These are phyloP conservation scores for Panulirus ornatus DNA, from an alignment of 1,140 invertebrate species.

Conservation along the genomic window DNA sequence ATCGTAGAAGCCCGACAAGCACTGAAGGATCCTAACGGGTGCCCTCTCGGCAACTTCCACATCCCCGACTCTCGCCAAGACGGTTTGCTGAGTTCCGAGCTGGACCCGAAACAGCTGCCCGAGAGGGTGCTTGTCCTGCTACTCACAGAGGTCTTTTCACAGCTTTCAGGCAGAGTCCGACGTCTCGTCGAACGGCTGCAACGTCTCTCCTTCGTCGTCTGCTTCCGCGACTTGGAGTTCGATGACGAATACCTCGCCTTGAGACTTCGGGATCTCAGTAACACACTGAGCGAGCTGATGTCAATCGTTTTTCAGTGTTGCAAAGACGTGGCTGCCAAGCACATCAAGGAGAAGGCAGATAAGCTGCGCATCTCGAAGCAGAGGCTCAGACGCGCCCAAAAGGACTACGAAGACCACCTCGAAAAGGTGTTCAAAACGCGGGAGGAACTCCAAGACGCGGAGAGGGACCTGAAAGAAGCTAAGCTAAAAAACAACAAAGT, in stretches of 20 bases:
- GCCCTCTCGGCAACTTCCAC: background rate
- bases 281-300: constrained; percentile 22
- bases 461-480: constrained; percentile 45
- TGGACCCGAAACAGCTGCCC: constrained; percentile 24
- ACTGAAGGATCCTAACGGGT: background rate
- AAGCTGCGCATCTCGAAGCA: constrained; percentile 34
- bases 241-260: constrained; percentile 24
- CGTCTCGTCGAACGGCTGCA: constrained; percentile 11
- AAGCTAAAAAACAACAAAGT: constrained; percentile 14
- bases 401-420: constrained; percentile 35
- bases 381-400: constrained; percentile 30
- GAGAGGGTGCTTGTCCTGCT: constrained; percentile 29
- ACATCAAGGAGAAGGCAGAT: constrained; percentile 12
- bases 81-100: constrained; percentile 4
- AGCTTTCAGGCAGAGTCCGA: background rate
- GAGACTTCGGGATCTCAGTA: constrained; percentile 19
- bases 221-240: constrained; percentile 45
- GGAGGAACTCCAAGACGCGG: constrained; percentile 30
- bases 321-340: constrained; percentile 12
- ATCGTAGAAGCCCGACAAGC: background rate
- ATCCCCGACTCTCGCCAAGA: background rate
- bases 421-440: constrained; percentile 37
- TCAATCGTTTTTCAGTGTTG: constrained; percentile 22
- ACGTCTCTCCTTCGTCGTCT: constrained; percentile 27
- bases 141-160: constrained; percentile 46